Evolutionary conservation across 2,888 invertebrate species (phyloP), one percentile per base, ranked within the genome.

Genomic region (Eupithecia insigniata): DNA sequence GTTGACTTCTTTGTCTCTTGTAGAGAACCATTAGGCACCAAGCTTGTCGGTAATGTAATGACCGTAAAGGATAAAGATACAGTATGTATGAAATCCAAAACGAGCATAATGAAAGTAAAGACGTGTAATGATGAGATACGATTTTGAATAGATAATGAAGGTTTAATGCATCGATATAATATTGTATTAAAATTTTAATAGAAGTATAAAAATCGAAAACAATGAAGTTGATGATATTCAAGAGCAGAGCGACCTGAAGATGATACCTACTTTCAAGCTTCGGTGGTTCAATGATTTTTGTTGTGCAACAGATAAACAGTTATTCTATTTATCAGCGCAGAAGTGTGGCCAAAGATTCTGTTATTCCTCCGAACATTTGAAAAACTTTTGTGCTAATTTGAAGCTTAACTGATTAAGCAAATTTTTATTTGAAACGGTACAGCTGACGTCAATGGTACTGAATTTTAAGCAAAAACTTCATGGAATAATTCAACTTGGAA

Each of bases 1-100:
- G 36, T 71, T 65, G 69, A 71, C 71, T 64, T 51, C 65, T 39
- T 64, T 64, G 61, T 46, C 67, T 64, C 64, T 26, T 64, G 62
- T 34, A 22, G 12, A 34, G 36, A 22, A 64, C 64, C 16, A 36
- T 64, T 26, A 64, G 22, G 36, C n/a, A 64, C 14, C n/a, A 39
- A 1, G 36, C 64, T 10, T n/a, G 61, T 62, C 18, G 18, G 14
- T 18, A 60, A 2, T 16, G n/a, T n/a, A 30, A 62, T 55, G 26
- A 55, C 14, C 12, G 1, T n/a, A 14, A 55, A 55, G 12, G 1
- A 12, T 12, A 51, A 12, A 51, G 22, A 51, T 10, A 51, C 26
- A 34, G 34, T 34, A 34, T 0, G 34, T 10, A 34, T 5, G 2
- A 10, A 34, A 10, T n/a, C n/a, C 34, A 34, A 34, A 10, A 34